Conservation (phyloP, 92 coral and sea anemone species). For the Parazoanthus atlanticus region DNA sequence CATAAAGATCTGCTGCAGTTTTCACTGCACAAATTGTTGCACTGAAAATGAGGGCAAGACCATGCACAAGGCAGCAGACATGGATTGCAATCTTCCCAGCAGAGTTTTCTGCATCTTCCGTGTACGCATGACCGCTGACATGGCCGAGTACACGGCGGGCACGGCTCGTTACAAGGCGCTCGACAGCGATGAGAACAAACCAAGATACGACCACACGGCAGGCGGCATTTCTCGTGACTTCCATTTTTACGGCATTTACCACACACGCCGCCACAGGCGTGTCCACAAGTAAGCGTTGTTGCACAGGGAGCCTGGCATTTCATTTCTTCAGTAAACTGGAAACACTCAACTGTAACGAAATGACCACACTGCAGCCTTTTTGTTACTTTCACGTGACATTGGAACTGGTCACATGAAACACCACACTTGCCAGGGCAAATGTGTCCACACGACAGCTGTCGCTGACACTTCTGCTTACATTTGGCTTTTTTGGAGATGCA, state of each 20-base stretch:
- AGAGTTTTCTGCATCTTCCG: constrained; percentile 38
- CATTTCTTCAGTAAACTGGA: constrained; percentile 21
- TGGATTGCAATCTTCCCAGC: constrained; percentile 53
- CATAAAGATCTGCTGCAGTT: constrained; percentile 59
- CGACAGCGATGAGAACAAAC: constrained; percentile 78
- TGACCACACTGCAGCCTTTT: constrained; percentile 74
- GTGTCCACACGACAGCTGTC: constrained; percentile 6
- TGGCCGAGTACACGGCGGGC: constrained; percentile 69
- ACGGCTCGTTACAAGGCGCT: constrained; percentile 61
- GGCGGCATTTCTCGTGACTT: constrained; percentile 61
- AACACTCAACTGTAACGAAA: constrained; percentile 49
- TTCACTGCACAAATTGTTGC: constrained; percentile 67
- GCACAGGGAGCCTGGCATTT: constrained; percentile 57
- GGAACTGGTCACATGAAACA: constrained; percentile 50
- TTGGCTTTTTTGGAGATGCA: constrained; percentile 5
- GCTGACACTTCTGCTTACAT: constrained; percentile 16
- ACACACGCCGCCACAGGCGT: constrained; percentile 64
- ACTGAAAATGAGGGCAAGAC: constrained; percentile 68
- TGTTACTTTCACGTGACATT: constrained; percentile 48
- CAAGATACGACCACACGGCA: constrained; percentile 63
- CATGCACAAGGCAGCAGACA: constrained; percentile 65
- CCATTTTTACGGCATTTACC: constrained; percentile 47
- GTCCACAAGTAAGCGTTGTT: constrained; percentile 63
- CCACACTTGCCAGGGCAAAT: constrained; percentile 57
- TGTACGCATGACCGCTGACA: constrained; percentile 70